Percentiles rank a stretch among this genome's conserved stretches.
Conservation (phyloP, 2,797 vertebrate genomes). For the Poeciliopsis turneri region DNA sequence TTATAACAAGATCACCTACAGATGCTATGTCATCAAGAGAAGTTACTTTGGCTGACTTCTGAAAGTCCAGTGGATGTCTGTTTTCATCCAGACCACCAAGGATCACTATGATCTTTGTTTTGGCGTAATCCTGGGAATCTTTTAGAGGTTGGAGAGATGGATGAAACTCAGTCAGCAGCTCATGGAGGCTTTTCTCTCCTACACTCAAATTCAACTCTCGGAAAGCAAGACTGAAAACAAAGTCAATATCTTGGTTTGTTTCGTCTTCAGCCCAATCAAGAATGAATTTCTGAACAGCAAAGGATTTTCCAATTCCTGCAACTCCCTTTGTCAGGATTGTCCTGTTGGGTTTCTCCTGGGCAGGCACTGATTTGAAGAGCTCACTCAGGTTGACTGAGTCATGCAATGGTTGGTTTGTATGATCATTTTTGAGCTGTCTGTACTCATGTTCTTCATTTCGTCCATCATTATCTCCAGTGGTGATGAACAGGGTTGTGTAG, state of each 20-base stretch:
- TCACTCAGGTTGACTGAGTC: background rate
- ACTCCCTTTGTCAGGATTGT: constrained; percentile 52
- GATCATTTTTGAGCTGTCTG: background rate
- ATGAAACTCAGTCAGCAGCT: constrained; percentile 45
- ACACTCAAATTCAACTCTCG: constrained; percentile 41
- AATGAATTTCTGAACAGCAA: constrained; percentile 60
- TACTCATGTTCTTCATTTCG: constrained; percentile 24
- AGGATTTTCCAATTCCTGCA: constrained; percentile 68
- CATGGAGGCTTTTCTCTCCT: constrained; percentile 21
- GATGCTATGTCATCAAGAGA: constrained; percentile 25
- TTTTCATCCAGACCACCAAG: constrained; percentile 71
- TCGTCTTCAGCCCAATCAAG: constrained; percentile 58
- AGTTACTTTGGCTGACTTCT: background rate
- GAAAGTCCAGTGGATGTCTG: constrained; percentile 40
- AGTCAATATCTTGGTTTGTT: constrained; percentile 33
- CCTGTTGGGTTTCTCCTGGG: constrained; percentile 1
- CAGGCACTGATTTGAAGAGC: constrained; percentile 15
- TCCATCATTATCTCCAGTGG: constrained; percentile 6
- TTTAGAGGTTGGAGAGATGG: background rate
- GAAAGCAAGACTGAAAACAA: constrained; percentile 57
- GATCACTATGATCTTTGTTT: constrained; percentile 37
- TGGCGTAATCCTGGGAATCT: background rate
- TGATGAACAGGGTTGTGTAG: constrained; percentile 39
- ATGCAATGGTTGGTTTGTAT: fast-evolving
- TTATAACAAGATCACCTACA: constrained; percentile 42